Percentiles rank a stretch among this genome's conserved stretches.
Evolutionary conservation across 1,140 invertebrate genomes (phyloP).

Genomic region (Rhynchophorus ferrugineus): DNA sequence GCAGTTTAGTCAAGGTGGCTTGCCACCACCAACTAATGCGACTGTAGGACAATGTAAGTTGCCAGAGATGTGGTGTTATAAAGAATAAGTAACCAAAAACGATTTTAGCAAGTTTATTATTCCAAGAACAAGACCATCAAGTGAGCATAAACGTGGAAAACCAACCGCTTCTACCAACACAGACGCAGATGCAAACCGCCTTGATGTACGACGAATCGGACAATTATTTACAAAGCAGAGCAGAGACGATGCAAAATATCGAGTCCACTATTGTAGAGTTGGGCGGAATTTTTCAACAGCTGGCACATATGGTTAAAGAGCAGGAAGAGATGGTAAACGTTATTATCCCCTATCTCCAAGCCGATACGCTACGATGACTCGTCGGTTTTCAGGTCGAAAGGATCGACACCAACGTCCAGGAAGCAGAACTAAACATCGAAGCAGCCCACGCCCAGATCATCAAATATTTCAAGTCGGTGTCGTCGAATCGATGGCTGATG

Average conservation of each 20-base stretch:
- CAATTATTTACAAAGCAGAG: constrained; percentile 83
- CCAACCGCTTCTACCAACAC: constrained; percentile 34
- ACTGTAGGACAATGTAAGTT: constrained; percentile 25
- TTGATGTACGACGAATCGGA: constrained; percentile 80
- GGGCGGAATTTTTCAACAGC: constrained; percentile 96
- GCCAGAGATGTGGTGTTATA: too few relatives aligned
- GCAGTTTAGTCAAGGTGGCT: constrained; percentile 80
- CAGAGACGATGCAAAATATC: constrained; percentile 98
- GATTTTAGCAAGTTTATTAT: constrained; percentile 36
- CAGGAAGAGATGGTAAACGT: constrained; percentile 96
- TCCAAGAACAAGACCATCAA: constrained; percentile 60
- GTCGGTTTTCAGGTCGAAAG: constrained; percentile 53
- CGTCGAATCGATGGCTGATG: constrained; percentile 98
- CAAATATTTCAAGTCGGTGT: constrained; percentile 96
- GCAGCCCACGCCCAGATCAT: constrained; percentile 94
- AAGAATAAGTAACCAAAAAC: background rate
- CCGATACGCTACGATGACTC: background rate
- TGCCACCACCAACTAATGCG: constrained; percentile 55
- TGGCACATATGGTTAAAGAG: constrained; percentile 98
- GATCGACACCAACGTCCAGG: constrained; percentile 95
- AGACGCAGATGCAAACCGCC: constrained; percentile 52
- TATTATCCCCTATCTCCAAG: too few relatives aligned
- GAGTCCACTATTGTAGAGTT: constrained; percentile 98
- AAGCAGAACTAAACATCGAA: constrained; percentile 93
- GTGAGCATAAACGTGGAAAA: constrained; percentile 70